Base-by-base conservation (phyloP, 2,797 vertebrate genomes). In the Botia almorhae region DNA sequence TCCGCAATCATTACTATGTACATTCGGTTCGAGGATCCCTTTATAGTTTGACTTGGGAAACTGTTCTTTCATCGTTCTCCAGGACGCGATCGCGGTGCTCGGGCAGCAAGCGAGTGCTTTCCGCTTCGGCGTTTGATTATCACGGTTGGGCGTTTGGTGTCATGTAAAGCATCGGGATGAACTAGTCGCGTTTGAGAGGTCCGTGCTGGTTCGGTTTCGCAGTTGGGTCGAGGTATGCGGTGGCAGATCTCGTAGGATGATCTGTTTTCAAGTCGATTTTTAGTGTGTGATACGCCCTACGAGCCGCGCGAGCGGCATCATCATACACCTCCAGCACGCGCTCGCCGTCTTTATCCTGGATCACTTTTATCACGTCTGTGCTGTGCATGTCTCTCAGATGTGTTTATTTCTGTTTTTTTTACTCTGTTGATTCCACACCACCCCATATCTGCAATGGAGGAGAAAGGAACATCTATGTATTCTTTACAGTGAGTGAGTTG, bases 221-320 rank as follows among this genome's bases (percentile, higher is more conserved):
- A 5, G 36, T 21, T 48, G 17, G 21, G 69, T 60, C 5, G 58
- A 46, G 69, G 43, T 51, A 53, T 71, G 43, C 76, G 23, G 50
- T 46, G 58, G 26, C 50, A 48, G 16, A 67, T 63, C 46, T 12
- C 19, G 53, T 63, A 19, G 36, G 72, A 11, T 46, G 69, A 33
- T 46, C 48, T 76, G 83, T 55, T 83, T 75, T 76, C 36, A 75
- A 69, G 68, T 43, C 23, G 48, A 56, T 76, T 69, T 76, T 73
- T 76, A 4, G 56, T 77, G 72, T 19, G 84, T 84, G 86, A 83
- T 84, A 85, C 87, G 86, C 87, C 87, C 87, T 87, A 67, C 55
- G 78, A 70, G 76, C 71, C 63, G 39, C 68, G 51, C 84, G 50
- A 71, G 79, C 69, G 80, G 78, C 85, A 77, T 78, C 79, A 80